Evolutionary conservation across 2,888 invertebrate genomes (phyloP), one percentile per base, ranked within the genome.

Genomic region (Xanthorhoe designata): DNA sequence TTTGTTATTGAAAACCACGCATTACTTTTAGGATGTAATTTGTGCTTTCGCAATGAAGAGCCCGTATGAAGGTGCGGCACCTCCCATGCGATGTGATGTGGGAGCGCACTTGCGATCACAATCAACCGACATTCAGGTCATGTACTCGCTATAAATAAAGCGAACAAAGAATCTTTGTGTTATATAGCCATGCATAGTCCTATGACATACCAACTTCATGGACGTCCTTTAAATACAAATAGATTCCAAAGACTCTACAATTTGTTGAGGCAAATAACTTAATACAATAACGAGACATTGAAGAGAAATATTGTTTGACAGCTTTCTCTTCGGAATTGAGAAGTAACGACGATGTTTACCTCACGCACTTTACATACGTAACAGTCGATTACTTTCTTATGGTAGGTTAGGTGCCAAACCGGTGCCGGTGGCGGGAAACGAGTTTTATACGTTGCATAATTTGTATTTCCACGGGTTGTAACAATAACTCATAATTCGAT

Each of bases 111-210:
- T 70, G 77, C 77, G 75, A 77, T 77, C 77, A 87, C 88, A 86
- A 88, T 88, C 81, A 81, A 79, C 80, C 79, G 75, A 74, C 80
- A 85, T 83, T 85, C 82, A 81, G 74, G 66, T 70, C 72, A 68
- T 75, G 75, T 77, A 75, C 74, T 76, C 76, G 61, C 60, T 72
- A 89, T 85, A 88, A 89, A 89, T 85, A 88, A 89, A 81, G 81
- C 78, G 72, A 83, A 89, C 88, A 90, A 88, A 85, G 81, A 83
- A 83, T 81, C 81, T 88, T 89, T 89, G 79, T 83, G 63, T 55
- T 45, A 19, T 65, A 54, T 59, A 68, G 64, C 52, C 50, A 68
- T 65, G 52, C 15, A 38, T 29, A 63, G 57, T 59, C 49, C 49
- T 66, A 66, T 63, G 62, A 63, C 60, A 65, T 51, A 45, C 54